Evolutionary conservation across 2,888 invertebrate species (phyloP), one percentile per base, ranked within the genome.

Genomic region (Cantharis rufa): DNA sequence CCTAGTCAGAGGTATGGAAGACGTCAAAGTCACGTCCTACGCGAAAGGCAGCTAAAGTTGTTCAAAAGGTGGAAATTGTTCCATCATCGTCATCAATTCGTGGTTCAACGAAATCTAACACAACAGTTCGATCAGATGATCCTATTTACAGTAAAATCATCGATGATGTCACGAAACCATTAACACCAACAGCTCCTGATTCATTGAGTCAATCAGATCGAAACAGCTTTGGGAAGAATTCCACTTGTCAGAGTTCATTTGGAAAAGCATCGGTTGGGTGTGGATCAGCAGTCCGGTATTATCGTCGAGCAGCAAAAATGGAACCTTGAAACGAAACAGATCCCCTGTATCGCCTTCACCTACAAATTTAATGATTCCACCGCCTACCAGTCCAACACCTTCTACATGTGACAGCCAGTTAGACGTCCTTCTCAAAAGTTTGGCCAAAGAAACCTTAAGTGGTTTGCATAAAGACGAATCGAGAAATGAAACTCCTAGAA

Each of bases 1-100:
- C 98, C 99, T 0, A 98, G 98, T 89, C 99, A 99, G 88, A 91
- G 99, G 79, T 99, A 97, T 87, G 98, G 98, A 32, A 91, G 97
- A 73, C 91, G 98, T 74, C 97, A 97, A 86, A 96, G 96, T 78
- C 97, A 97, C 86, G 94, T 97, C 24, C 87, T 96, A 70, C 89
- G 96, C 61, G 96, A 96, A 87, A 89, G 85, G 78, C 87, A 71
- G 88, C 89, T 77, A 81, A 85, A 70, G 77, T 84, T 24, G 76
- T 85, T 18, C 85, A 88, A 78, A 79, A 71, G 66, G 77, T 64
- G 10, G n/a, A 24, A 1, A 74, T 74, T 27, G 27, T 62, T 11
- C 61, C 80, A 62, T 84, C 82, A 70, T 82, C 84, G 1, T 82
- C 85, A 32, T 91, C 91, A 61, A 89, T 90, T 82, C 89, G 90